These are phyloP conservation scores for Zaprionus kolodkinae DNA, from an alignment of 1,140 invertebrate species.

Conservation along the genomic window DNA sequence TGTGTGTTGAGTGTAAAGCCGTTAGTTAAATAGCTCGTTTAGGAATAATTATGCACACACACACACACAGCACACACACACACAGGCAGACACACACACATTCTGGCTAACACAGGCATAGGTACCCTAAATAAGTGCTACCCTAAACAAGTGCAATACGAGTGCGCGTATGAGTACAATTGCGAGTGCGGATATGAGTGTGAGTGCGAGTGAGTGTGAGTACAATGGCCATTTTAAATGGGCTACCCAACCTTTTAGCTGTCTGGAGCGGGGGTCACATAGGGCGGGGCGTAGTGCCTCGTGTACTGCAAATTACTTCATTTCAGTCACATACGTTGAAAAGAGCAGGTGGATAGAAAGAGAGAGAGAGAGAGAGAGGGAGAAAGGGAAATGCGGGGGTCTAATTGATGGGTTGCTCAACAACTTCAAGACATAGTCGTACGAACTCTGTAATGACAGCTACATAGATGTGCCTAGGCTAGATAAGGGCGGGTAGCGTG, in stretches of 20 bases:
- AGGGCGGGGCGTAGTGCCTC: neutral
- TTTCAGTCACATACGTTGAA: constrained; percentile 19
- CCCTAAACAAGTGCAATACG: constrained; percentile 34
- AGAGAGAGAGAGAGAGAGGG: neutral
- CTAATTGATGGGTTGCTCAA: constrained; percentile 35
- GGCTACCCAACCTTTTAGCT: constrained; percentile 10
- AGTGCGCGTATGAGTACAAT: constrained; percentile 5
- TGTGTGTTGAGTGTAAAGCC: constrained; percentile 54
- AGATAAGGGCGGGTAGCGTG: neutral
- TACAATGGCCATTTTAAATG: constrained; percentile 40
- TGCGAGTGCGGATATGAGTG: neutral
- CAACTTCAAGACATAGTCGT: constrained; percentile 2
- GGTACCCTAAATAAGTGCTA: neutral
- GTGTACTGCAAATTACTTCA: constrained; percentile 50
- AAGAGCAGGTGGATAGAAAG: neutral
- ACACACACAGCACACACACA: constrained; percentile 22
- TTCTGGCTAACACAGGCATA: neutral
- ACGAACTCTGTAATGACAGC: constrained; percentile 7
- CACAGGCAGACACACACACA: constrained; percentile 10
- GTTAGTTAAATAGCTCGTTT: constrained; percentile 78
- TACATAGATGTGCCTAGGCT: neutral
- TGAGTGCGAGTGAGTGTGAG: neutral
- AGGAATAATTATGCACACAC: constrained; percentile 68
- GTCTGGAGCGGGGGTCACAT: neutral
- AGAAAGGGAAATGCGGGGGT: neutral